These are phyloP conservation scores for Marmota monax DNA, from an alignment of 2,113 vertebrate genomes.

Conservation along the genomic window DNA sequence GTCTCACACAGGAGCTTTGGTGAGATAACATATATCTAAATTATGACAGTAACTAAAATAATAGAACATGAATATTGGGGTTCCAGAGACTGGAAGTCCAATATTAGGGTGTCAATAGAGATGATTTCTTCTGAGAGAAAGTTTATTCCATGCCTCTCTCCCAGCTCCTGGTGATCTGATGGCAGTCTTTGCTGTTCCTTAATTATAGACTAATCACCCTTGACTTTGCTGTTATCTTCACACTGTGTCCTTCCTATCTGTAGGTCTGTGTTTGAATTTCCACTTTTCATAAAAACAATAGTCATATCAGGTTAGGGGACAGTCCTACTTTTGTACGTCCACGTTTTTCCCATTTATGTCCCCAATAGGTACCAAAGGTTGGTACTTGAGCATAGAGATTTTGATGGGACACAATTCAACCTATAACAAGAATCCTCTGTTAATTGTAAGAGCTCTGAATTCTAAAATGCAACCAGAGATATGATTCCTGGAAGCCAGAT, in stretches of 20 bases:
- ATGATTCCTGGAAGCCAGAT: neutral
- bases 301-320: neutral
- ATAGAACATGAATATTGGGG: neutral
- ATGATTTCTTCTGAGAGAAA: neutral
- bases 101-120: neutral
- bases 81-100: neutral
- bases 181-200: neutral
- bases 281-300: neutral
- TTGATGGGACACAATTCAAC: neutral
- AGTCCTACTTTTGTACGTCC: fast-evolving
- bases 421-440: neutral
- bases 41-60: neutral
- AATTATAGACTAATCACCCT: fast-evolving
- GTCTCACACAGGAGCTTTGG: no score
- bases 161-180: neutral
- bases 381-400: neutral
- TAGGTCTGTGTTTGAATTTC: neutral
- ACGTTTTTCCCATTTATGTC: neutral
- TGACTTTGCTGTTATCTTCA: neutral
- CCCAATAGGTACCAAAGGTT: neutral
- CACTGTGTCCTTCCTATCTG: fast-evolving
- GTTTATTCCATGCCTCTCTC: no score
- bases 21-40: no score
- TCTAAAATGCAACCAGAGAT: neutral
- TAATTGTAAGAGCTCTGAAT: neutral